A percentile compares a stretch with the other conserved stretches of the same genome.
Conservation (phyloP, 2,888 invertebrate genomes). For the Sesia apiformis region DNA sequence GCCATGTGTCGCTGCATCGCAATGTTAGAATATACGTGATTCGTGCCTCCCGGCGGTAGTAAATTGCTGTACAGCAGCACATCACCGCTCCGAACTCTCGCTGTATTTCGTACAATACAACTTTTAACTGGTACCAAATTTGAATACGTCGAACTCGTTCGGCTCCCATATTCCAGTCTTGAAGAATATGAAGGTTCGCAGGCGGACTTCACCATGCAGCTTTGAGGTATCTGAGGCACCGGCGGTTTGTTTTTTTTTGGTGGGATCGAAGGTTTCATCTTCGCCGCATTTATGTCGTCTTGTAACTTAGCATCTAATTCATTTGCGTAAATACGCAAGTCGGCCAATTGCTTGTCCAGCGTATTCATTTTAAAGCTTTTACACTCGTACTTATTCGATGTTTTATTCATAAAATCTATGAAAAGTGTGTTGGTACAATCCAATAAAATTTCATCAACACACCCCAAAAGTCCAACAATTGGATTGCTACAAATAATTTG, state of each 20-base stretch:
- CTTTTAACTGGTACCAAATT: slow-evolving; percentile 69
- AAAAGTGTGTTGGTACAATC: background rate
- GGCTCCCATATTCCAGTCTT: slow-evolving; percentile 73
- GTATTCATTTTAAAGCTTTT: slow-evolving; percentile 47
- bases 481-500: background rate
- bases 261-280: slow-evolving; percentile 62
- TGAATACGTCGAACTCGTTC: slow-evolving; percentile 65
- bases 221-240: slow-evolving; percentile 81
- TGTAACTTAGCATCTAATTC: slow-evolving; percentile 65
- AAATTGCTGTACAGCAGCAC: slow-evolving; percentile 62
- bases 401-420: background rate
- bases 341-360: slow-evolving; percentile 61
- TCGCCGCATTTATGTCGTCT: slow-evolving; percentile 64
- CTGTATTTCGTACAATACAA: slow-evolving; percentile 61
- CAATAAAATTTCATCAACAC: background rate
- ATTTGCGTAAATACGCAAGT: slow-evolving; percentile 64
- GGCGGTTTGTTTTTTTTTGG: slow-evolving; percentile 66
- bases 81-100: slow-evolving; percentile 55
- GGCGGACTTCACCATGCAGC: slow-evolving; percentile 81
- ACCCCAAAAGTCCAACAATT: background rate
- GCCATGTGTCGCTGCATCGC: slow-evolving; percentile 65
- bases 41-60: slow-evolving; percentile 64
- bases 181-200: slow-evolving; percentile 86
- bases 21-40: slow-evolving; percentile 65
- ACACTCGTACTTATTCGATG: background rate